phyloP scores from a whole-genome alignment of 2,888 invertebrate genomes.

The Gortyna flavago region DNA sequence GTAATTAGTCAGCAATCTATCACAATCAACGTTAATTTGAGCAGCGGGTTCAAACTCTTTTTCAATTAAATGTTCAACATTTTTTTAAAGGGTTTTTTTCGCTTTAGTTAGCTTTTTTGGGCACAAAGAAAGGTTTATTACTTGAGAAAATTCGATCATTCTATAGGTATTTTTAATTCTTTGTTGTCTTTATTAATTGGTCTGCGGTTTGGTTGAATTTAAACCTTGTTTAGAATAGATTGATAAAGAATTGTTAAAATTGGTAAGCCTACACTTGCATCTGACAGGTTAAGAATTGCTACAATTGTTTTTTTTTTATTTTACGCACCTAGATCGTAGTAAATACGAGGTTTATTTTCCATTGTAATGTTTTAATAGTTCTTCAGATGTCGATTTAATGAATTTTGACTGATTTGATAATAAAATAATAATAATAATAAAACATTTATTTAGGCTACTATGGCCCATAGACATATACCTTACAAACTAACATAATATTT shows the following conservation, averaged over 20 bases:
- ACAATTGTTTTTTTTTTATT: not conserved
- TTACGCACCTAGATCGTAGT: too few relatives aligned
- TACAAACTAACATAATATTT: too few relatives aligned
- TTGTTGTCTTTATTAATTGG: conserved; percentile 28
- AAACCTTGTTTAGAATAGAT: not conserved
- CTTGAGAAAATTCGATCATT: conserved; percentile 23
- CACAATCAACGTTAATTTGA: conserved; percentile 73
- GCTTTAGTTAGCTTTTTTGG: conserved; percentile 32
- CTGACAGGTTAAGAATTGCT: not conserved
- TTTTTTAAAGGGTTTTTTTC: conserved; percentile 58
- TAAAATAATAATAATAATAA: too few relatives aligned
- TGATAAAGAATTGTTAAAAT: not conserved
- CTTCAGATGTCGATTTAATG: not conserved
- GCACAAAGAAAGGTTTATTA: conserved; percentile 35
- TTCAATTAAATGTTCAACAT: conserved; percentile 65
- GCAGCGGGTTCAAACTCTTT: conserved; percentile 58
- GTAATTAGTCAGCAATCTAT: conserved; percentile 74
- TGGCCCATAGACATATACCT: too few relatives aligned
- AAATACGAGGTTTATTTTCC: not conserved
- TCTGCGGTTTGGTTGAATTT: conserved; percentile 34
- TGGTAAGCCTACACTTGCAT: not conserved
- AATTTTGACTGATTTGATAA: not conserved
- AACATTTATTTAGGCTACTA: too few relatives aligned
- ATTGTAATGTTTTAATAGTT: not conserved
- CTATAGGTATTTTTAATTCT: conserved; percentile 23